These are phyloP conservation scores for Trematomus bernacchii DNA, from an alignment of 2,797 vertebrate species.

Conservation along the genomic window DNA sequence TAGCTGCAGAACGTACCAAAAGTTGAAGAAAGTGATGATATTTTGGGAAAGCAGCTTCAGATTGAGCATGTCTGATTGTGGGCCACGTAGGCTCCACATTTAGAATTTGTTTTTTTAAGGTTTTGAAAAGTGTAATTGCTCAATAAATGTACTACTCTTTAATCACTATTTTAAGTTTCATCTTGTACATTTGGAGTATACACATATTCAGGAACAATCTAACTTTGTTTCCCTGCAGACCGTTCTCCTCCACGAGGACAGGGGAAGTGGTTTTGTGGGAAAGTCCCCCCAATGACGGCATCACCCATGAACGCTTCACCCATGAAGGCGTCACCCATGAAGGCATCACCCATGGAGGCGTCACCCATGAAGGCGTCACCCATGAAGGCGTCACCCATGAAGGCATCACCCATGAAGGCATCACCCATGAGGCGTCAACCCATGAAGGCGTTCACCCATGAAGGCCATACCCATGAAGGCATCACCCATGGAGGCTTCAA, in stretches of 20 bases:
- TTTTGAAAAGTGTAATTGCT: background rate
- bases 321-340: conserved; percentile 43
- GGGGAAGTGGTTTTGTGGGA: conserved; percentile 79
- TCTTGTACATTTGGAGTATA: background rate
- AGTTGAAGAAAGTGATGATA: too few species aligned
- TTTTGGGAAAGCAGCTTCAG: too few species aligned
- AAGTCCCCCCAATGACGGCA: conserved; percentile 16
- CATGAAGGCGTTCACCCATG: background rate
- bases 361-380: conserved; percentile 43
- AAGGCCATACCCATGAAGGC: conserved; percentile 39
- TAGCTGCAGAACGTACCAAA: too few species aligned
- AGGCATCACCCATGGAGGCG: conserved; percentile 65
- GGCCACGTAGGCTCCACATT: too few species aligned
- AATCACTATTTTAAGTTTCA: background rate
- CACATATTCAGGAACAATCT: conserved; percentile 3
- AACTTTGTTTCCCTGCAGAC: conserved; percentile 30
- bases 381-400: background rate
- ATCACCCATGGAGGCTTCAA: conserved; percentile 9
- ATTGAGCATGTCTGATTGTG: too few species aligned
- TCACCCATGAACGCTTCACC: conserved; percentile 26
- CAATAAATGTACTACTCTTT: background rate
- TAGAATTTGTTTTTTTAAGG: too few species aligned
- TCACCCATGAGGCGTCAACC: conserved; percentile 17
- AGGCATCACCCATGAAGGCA: conserved; percentile 43
- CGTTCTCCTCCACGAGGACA: conserved; percentile 55